Percentiles rank a stretch among this genome's conserved stretches.
Evolutionary conservation across 2,797 vertebrate species (phyloP).

Genomic region (Pseudopleuronectes americanus): DNA sequence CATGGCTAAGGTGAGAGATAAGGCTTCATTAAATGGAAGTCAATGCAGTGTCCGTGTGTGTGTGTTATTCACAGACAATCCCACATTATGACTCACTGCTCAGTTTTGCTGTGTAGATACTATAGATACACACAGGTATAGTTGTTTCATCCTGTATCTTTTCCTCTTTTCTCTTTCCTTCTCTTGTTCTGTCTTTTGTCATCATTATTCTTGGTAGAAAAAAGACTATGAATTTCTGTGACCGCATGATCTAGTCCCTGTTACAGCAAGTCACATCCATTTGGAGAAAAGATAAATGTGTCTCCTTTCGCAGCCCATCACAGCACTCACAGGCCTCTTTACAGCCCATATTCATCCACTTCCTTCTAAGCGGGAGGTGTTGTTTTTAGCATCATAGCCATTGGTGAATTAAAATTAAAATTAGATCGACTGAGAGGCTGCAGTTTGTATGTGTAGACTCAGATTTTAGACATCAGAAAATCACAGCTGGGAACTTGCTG

Average conservation of each 20-base stretch:
- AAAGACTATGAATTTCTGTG: constrained; percentile 6
- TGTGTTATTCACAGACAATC: neutral
- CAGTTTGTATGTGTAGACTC: constrained; percentile 4
- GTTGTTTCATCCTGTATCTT: neutral
- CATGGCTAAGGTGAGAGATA: no score
- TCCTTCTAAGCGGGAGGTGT: neutral
- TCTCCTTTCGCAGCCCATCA: constrained; percentile 36
- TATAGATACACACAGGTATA: constrained; percentile 1
- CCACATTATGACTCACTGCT: neutral
- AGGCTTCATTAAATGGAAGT: no score
- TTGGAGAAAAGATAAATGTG: constrained; percentile 29
- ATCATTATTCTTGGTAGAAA: neutral
- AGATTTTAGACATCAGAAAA: constrained; percentile 7
- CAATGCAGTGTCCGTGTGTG: no score
- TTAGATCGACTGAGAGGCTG: constrained; percentile 39
- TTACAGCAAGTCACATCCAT: constrained; percentile 27
- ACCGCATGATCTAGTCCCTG: constrained; percentile 14
- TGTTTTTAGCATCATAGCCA: constrained; percentile 39
- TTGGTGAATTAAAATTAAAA: constrained; percentile 56
- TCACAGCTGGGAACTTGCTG: constrained; percentile 6
- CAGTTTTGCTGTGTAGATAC: constrained; percentile 7
- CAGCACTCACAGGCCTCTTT: constrained; percentile 50
- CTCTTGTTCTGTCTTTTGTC: neutral
- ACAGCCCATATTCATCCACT: constrained; percentile 38
- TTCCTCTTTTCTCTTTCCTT: neutral